A percentile compares a stretch with the other conserved stretches of the same genome.
Conservation (phyloP, 2,797 vertebrate species). For the Saxicola maurus region DNA sequence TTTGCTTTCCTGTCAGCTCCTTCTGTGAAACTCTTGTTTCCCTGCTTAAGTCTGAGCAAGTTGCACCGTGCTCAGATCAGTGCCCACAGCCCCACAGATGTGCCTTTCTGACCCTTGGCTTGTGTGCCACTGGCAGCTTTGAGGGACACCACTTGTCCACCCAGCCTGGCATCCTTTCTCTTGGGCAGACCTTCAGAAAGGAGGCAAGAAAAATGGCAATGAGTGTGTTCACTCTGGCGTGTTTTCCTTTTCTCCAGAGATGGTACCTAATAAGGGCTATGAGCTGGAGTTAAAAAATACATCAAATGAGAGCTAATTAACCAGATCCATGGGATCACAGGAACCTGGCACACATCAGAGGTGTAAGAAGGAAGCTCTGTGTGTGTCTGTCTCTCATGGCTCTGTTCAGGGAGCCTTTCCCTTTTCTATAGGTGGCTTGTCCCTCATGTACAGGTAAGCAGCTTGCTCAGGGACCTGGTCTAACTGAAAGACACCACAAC, state of each 20-base stretch:
- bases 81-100: neutral
- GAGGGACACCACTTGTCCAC: neutral
- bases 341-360: too few relatives aligned
- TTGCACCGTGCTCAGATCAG: neutral
- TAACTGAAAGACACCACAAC: neutral
- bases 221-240: neutral
- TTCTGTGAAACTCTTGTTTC: neutral
- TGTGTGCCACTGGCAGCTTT: neutral
- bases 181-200: neutral
- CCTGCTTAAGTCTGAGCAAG: neutral
- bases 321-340: neutral
- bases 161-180: neutral
- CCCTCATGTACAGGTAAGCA: neutral
- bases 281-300: neutral
- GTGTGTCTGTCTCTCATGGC: neutral
- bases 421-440: neutral
- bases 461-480: neutral
- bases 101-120: neutral
- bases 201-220: neutral
- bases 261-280: neutral
- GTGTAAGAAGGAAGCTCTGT: neutral
- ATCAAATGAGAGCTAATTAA: neutral
- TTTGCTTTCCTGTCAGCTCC: neutral
- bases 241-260: neutral
- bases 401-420: neutral